These are phyloP conservation scores for Columba janthina DNA, from an alignment of 2,113 vertebrate genomes.

Conservation along the genomic window DNA sequence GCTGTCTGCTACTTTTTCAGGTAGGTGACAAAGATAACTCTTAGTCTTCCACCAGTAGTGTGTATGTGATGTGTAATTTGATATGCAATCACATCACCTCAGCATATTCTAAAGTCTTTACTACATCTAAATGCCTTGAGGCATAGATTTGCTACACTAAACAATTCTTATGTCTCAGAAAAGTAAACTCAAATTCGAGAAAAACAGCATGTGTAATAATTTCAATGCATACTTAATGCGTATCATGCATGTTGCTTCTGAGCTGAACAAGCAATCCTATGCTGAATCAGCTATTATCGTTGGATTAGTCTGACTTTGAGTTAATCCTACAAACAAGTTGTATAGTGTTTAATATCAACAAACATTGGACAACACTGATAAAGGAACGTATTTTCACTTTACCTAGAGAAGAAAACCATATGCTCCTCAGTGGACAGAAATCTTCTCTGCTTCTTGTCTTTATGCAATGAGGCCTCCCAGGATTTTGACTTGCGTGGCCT, in stretches of 20 bases:
- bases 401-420: neutral
- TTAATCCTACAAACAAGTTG: neutral
- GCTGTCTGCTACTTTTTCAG: neutral
- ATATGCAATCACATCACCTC: neutral
- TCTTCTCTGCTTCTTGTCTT: neutral
- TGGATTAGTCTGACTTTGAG: neutral
- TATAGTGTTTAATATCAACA: neutral
- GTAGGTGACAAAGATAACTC: neutral
- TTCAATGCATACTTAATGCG: neutral
- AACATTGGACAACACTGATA: neutral
- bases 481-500: neutral
- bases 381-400: neutral
- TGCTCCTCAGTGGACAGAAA: neutral
- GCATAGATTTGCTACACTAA: neutral
- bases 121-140: neutral
- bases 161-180: neutral
- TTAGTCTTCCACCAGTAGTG: neutral
- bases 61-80: neutral
- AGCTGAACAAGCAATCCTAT: neutral
- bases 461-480: neutral
- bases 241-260: neutral
- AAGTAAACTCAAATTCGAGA: neutral
- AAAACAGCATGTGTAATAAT: neutral
- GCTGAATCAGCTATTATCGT: neutral
- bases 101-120: neutral